These are phyloP conservation scores for Epinephelus awoara DNA, from an alignment of 2,797 vertebrate species.

Conservation along the genomic window DNA sequence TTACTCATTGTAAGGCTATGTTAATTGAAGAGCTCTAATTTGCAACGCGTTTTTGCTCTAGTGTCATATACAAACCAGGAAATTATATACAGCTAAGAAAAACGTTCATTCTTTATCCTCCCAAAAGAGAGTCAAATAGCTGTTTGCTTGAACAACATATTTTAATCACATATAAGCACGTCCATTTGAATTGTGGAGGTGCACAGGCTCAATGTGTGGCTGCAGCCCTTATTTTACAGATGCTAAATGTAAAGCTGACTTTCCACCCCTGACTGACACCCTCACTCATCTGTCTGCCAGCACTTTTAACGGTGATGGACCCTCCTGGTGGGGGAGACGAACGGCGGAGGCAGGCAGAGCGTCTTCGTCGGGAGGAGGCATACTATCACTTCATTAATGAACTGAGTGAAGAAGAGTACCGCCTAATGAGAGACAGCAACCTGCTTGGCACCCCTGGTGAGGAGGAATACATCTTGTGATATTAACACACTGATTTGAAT, in stretches of 20 bases:
- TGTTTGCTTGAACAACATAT: conserved; percentile 8
- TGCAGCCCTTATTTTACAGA: not conserved
- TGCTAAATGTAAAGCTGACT: conserved; percentile 6
- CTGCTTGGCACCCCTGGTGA: conserved; percentile 96
- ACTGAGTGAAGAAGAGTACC: conserved; percentile 95
- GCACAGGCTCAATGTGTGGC: not conserved
- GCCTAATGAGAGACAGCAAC: conserved; percentile 96
- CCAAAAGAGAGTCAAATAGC: not conserved
- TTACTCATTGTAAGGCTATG: conserved; percentile 20
- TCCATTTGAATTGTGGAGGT: not conserved
- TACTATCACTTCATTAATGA: conserved; percentile 98
- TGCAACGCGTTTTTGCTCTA: not conserved
- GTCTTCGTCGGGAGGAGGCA: conserved; percentile 95
- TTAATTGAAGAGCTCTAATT: conserved; percentile 7
- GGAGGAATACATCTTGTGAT: conserved; percentile 28
- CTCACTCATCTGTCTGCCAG: conserved; percentile 64
- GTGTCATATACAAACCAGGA: not conserved
- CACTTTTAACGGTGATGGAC: conserved; percentile 88
- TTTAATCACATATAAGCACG: conserved; percentile 1
- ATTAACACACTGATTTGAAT: not conserved
- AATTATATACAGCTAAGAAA: not conserved
- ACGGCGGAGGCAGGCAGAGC: conserved; percentile 93
- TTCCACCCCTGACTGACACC: conserved; percentile 34
- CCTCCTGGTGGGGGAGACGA: conserved; percentile 90
- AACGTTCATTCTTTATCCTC: conserved; percentile 7